These are phyloP conservation scores for Schlechtendalia chinensis DNA, from an alignment of 1,140 invertebrate species.

Conservation along the genomic window DNA sequence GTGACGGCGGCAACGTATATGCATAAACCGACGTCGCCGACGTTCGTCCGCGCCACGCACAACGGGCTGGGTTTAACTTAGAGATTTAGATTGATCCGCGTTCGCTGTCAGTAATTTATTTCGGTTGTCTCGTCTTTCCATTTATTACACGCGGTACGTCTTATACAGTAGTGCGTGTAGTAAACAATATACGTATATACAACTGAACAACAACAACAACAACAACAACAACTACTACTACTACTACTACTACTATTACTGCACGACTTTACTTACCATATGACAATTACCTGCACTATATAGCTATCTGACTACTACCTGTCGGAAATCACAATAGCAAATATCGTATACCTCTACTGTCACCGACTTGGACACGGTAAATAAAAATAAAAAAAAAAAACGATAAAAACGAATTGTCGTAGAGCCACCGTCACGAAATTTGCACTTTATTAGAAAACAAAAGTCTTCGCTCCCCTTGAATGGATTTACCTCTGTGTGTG, in stretches of 20 bases:
- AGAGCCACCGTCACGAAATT: not conserved
- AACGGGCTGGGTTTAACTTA: conserved; percentile 22
- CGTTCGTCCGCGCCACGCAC: not conserved
- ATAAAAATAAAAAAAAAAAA: conserved; percentile 6
- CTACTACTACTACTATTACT: no score
- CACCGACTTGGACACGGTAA: not conserved
- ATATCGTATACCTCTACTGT: conserved; percentile 10
- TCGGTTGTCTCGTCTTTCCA: conserved; percentile 30
- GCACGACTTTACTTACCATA: no score
- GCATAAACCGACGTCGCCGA: conserved; percentile 34
- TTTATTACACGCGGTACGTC: conserved; percentile 17
- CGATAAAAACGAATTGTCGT: conserved; percentile 7
- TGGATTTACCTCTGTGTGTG: not conserved
- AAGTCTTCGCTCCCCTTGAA: not conserved
- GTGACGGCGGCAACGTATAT: conserved; percentile 23
- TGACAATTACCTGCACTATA: not conserved
- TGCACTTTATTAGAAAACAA: conserved; percentile 45
- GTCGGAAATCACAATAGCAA: conserved; percentile 5
- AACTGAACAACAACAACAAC: no score
- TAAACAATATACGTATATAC: not conserved
- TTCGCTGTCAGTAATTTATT: conserved; percentile 44
- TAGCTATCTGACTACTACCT: no score
- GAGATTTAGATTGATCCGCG: conserved; percentile 46
- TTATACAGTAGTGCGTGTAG: not conserved
- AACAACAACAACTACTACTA: no score